Conservation (phyloP, 1,140 invertebrate species). For the Drosophila kepulauana region DNA sequence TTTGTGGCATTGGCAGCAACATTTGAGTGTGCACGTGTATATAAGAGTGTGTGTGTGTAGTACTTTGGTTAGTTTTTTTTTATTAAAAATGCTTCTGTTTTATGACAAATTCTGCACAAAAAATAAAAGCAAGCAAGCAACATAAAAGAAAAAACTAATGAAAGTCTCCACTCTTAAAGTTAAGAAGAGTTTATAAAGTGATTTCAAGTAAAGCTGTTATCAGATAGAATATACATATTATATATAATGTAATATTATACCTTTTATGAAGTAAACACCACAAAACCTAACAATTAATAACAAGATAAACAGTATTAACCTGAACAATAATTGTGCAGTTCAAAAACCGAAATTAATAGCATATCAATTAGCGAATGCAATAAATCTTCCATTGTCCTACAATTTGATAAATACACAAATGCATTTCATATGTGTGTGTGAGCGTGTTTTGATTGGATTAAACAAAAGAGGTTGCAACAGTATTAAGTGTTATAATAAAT, state of each 20-base stretch:
- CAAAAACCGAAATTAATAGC: constrained; percentile 17
- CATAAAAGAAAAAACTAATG: too few relatives aligned
- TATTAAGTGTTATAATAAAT: constrained; percentile 47
- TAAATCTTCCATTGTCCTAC: constrained; percentile 38
- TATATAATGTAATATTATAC: too few relatives aligned
- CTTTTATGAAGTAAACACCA: too few relatives aligned
- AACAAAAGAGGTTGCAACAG: constrained; percentile 40
- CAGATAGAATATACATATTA: too few relatives aligned
- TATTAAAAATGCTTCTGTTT: constrained; percentile 71
- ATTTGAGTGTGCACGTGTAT: background rate
- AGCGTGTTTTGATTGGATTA: background rate
- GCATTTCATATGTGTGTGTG: background rate
- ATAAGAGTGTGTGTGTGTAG: background rate
- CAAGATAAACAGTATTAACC: constrained; percentile 1
- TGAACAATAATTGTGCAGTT: background rate
- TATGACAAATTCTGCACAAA: constrained; percentile 60
- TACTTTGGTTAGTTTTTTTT: constrained; percentile 67
- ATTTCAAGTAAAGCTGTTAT: too few relatives aligned
- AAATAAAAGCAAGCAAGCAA: too few relatives aligned
- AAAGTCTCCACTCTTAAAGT: too few relatives aligned
- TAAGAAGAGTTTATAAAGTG: too few relatives aligned
- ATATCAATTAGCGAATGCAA: constrained; percentile 23
- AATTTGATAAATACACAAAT: constrained; percentile 2
- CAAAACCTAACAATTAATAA: too few relatives aligned
- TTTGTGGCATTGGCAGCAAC: constrained; percentile 13